Percentiles rank a stretch among this genome's conserved stretches.
Evolutionary conservation across 2,113 vertebrate species (phyloP).

Genomic region (Varanus komodoensis): DNA sequence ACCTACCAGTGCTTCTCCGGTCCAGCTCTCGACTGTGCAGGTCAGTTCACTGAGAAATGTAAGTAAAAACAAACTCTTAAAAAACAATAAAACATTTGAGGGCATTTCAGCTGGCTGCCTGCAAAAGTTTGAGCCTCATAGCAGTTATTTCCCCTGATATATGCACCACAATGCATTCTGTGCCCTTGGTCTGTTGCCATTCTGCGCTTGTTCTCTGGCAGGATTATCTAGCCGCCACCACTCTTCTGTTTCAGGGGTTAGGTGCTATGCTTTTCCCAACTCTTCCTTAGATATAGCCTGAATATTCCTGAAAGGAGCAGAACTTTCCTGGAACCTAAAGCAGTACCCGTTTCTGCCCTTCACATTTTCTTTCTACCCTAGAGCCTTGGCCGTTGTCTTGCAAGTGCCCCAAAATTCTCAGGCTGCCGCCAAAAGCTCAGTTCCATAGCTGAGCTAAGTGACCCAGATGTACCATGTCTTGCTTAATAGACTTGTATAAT

Average conservation of each 20-base stretch:
- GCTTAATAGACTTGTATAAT: neutral
- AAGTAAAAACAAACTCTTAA: slow-evolving; percentile 8
- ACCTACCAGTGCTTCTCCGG: slow-evolving; percentile 89
- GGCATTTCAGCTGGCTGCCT: neutral
- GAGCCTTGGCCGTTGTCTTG: neutral
- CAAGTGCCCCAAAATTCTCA: neutral
- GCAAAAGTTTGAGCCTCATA: neutral
- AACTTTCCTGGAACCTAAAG: neutral
- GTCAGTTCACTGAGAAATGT: slow-evolving; percentile 70
- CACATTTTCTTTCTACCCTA: neutral
- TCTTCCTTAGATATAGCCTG: neutral
- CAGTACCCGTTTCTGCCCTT: neutral
- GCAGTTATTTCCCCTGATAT: neutral
- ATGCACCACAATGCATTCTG: neutral
- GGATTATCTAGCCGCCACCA: neutral
- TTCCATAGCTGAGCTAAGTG: neutral
- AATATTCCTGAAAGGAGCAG: neutral
- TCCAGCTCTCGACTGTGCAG: slow-evolving; percentile 92
- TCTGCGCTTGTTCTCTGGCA: neutral
- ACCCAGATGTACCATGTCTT: neutral
- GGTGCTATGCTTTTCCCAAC: neutral
- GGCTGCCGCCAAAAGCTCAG: neutral
- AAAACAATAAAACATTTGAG: neutral
- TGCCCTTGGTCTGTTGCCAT: neutral
- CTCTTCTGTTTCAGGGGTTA: neutral